Evolutionary conservation across 1,140 invertebrate genomes (phyloP).

Genomic region (Chrysopa pallens): DNA sequence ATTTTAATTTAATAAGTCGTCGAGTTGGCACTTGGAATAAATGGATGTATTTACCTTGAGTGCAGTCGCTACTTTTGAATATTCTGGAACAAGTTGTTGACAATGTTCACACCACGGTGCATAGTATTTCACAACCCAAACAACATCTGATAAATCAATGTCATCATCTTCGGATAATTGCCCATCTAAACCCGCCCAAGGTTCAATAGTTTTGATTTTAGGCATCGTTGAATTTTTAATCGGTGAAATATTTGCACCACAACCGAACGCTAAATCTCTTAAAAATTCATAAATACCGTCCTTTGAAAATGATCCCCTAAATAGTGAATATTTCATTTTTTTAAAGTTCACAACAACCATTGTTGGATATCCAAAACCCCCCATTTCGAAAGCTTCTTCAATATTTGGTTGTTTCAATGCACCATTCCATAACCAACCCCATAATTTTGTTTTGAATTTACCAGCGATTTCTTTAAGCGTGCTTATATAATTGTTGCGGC

Average conservation of each 20-base stretch:
- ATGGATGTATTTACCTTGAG: conserved; percentile 43
- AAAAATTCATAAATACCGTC: conserved; percentile 92
- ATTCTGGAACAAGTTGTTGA: conserved; percentile 66
- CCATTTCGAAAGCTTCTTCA: conserved; percentile 83
- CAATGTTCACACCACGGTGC: conserved; percentile 89
- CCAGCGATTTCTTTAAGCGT: conserved; percentile 63
- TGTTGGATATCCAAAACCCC: conserved; percentile 81
- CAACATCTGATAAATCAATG: conserved; percentile 72
- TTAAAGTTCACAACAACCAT: conserved; percentile 92
- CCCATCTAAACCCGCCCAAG: conserved; percentile 97
- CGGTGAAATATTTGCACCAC: conserved; percentile 70
- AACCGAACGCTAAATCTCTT: conserved; percentile 85
- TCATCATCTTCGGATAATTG: conserved; percentile 79
- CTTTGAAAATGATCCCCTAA: conserved; percentile 87
- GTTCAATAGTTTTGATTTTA: conserved; percentile 44
- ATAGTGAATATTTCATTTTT: conserved; percentile 90
- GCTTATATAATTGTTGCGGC: conserved; percentile 76
- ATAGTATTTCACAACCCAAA: conserved; percentile 91
- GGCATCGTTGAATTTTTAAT: conserved; percentile 75
- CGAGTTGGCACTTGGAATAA: background rate
- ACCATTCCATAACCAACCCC: conserved; percentile 96
- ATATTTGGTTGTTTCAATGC: conserved; percentile 66
- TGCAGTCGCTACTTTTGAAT: conserved; percentile 72
- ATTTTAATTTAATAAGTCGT: background rate
- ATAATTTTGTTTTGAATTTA: conserved; percentile 89